These are phyloP conservation scores for Brachionichthys hirsutus DNA, from an alignment of 2,113 vertebrate genomes.

Conservation along the genomic window DNA sequence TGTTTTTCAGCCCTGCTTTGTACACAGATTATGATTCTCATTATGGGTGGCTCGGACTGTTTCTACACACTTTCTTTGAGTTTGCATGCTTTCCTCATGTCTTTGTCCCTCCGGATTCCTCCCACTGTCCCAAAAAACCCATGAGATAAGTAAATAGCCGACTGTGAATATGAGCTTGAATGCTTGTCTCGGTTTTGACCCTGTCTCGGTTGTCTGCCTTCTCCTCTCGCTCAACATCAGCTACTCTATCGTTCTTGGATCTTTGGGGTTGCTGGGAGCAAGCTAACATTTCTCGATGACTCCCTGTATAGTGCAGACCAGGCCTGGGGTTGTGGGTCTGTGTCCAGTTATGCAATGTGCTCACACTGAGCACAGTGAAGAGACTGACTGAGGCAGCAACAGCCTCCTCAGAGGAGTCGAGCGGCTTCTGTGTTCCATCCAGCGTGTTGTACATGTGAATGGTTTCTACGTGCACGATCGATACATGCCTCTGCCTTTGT, in stretches of 20 bases:
- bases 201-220: not conserved
- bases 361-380: constrained; percentile 1
- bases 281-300: constrained; percentile 19
- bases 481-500: not conserved
- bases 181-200: constrained; percentile 20
- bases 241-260: constrained; percentile 1
- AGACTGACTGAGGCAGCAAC: constrained; percentile 27
- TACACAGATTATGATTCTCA: not conserved
- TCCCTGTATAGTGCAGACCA: constrained; percentile 19
- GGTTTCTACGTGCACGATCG: constrained; percentile 1
- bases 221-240: not conserved
- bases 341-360: constrained; percentile 48
- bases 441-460: not conserved
- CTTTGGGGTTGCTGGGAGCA: not conserved
- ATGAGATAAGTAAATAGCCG: too few relatives aligned
- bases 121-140: too few relatives aligned
- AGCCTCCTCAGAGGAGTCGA: constrained; percentile 29
- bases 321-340: constrained; percentile 34
- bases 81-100: constrained; percentile 13
- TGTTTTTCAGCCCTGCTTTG: constrained; percentile 4
- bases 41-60: not conserved
- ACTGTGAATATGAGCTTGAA: too few relatives aligned
- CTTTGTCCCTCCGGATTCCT: too few relatives aligned
- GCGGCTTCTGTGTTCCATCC: constrained; percentile 2
- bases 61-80: constrained; percentile 18